These are phyloP conservation scores for Smutsia temminckii DNA, from an alignment of 2,797 vertebrate genomes.

Conservation along the genomic window DNA sequence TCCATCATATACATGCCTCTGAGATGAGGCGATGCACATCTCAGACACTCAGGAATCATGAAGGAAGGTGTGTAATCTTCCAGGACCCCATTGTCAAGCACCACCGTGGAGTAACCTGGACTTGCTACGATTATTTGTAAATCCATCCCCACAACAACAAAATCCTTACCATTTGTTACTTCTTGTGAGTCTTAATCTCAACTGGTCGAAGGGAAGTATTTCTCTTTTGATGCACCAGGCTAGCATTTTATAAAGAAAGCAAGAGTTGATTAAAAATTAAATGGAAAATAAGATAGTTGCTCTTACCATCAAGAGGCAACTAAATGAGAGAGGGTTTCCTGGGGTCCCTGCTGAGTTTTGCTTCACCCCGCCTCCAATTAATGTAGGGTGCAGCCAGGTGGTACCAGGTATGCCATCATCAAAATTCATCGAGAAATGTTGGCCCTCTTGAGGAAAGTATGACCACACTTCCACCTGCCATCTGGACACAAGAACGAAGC, in stretches of 20 bases:
- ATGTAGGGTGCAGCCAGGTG: background rate
- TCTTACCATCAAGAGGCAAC: background rate
- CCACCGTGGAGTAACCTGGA: background rate
- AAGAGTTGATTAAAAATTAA: background rate
- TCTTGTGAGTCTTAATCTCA: background rate
- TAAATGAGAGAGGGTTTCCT: background rate
- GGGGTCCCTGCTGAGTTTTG: background rate
- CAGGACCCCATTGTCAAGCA: background rate
- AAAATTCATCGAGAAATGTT: background rate
- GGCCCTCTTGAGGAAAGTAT: background rate
- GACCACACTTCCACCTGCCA: background rate
- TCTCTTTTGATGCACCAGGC: background rate
- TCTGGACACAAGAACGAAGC: background rate
- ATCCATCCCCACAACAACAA: background rate
- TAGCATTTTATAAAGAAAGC: background rate
- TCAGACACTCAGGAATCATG: background rate
- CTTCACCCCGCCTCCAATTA: background rate
- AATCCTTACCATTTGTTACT: background rate
- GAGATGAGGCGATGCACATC: background rate
- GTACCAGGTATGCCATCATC: background rate
- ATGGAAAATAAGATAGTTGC: background rate
- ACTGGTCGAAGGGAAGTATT: background rate
- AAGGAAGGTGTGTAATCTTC: background rate
- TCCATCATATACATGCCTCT: background rate
- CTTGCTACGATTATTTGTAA: background rate